phyloP scores from a whole-genome alignment of 2,888 invertebrate species.

The Philereme vetulata region DNA sequence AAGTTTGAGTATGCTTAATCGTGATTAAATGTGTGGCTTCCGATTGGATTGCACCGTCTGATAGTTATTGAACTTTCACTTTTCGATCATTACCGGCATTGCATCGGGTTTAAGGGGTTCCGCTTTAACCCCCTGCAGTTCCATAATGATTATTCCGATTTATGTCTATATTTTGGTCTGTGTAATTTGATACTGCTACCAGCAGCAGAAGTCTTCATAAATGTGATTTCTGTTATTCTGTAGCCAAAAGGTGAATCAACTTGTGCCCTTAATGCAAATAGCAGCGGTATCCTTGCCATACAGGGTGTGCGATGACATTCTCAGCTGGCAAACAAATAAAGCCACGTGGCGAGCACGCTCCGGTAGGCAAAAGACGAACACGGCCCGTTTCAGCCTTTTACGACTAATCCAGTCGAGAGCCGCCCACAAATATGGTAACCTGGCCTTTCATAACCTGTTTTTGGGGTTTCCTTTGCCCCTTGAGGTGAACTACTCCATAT shows the following conservation, averaged over 20 bases:
- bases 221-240: slow-evolving; percentile 32
- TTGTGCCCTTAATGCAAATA: slow-evolving; percentile 66
- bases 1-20: slow-evolving; percentile 58
- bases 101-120: slow-evolving; percentile 46
- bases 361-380: slow-evolving; percentile 70
- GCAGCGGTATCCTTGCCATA: slow-evolving; percentile 65
- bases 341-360: slow-evolving; percentile 65
- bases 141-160: slow-evolving; percentile 28
- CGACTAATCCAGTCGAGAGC: slow-evolving; percentile 80
- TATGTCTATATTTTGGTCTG: slow-evolving; percentile 28
- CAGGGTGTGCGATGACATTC: slow-evolving; percentile 70
- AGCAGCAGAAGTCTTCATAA: slow-evolving; percentile 12
- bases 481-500: slow-evolving; percentile 54
- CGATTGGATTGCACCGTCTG: slow-evolving; percentile 60
- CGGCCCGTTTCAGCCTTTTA: slow-evolving; percentile 81
- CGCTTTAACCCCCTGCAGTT: slow-evolving; percentile 49
- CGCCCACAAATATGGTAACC: slow-evolving; percentile 79
- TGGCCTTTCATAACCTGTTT: slow-evolving; percentile 81
- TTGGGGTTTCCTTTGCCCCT: slow-evolving; percentile 80
- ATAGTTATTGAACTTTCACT: slow-evolving; percentile 77
- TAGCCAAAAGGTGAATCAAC: slow-evolving; percentile 60
- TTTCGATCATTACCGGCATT: slow-evolving; percentile 66
- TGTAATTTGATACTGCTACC: slow-evolving; percentile 5
- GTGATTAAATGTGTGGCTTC: slow-evolving; percentile 69
- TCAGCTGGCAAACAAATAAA: slow-evolving; percentile 66